These are phyloP conservation scores for Hemibagrus guttatus DNA, from an alignment of 2,797 vertebrate species.

Conservation along the genomic window DNA sequence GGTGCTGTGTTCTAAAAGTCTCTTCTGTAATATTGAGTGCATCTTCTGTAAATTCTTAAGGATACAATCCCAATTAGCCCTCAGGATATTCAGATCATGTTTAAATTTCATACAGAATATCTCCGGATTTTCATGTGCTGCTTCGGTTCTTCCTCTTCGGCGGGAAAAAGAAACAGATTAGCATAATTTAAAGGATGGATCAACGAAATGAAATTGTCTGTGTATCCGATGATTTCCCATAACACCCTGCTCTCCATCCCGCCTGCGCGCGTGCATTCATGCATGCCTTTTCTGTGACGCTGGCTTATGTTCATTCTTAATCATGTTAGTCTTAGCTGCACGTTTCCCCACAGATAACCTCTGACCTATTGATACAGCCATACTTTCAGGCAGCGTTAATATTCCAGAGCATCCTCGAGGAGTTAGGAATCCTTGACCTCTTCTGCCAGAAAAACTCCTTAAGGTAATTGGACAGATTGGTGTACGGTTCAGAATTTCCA, in stretches of 20 bases:
- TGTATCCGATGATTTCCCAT: not conserved
- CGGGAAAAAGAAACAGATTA: not conserved
- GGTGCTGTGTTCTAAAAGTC: not conserved
- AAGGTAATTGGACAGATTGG: not conserved
- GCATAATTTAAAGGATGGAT: not conserved
- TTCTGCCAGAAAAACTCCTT: slow-evolving; percentile 30
- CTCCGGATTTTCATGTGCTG: not conserved
- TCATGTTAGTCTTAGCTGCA: slow-evolving; percentile 73
- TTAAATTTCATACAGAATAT: not conserved
- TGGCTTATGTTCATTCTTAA: slow-evolving; percentile 67
- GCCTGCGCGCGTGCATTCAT: slow-evolving; percentile 50
- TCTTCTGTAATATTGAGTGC: not conserved
- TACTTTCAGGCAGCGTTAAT: slow-evolving; percentile 71
- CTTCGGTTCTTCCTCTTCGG: not conserved
- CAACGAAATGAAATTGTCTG: not conserved
- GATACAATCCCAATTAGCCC: not conserved
- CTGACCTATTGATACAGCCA: slow-evolving; percentile 73
- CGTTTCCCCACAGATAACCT: slow-evolving; percentile 73
- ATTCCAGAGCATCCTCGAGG: slow-evolving; percentile 71
- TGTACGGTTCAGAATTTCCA: not conserved
- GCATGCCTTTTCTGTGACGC: slow-evolving; percentile 59
- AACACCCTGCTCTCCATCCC: not conserved
- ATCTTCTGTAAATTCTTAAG: not conserved
- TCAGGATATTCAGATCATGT: not conserved
- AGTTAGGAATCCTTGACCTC: slow-evolving; percentile 72